Evolutionary conservation across 2,113 vertebrate species (phyloP), one percentile per base, ranked within the genome.

Genomic region (Eonycteris spelaea): DNA sequence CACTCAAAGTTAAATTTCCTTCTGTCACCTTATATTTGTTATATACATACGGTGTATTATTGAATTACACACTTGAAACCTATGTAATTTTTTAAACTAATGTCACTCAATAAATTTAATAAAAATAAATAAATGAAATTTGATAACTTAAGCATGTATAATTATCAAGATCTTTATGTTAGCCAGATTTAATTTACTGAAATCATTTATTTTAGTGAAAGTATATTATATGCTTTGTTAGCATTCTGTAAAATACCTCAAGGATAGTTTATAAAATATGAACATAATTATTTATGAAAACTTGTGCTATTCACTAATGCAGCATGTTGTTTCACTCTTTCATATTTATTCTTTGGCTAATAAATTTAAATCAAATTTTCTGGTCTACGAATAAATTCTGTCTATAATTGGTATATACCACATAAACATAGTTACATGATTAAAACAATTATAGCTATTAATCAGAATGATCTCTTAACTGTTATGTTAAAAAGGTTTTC

Each of bases 291-390:
- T 38, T 38, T 59, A 9, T 40, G 12, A 94, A 95, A 91, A 70
- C 6, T 1, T 79, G 51, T 51, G 51, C 51, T 51, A 51, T 51
- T 51, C 51, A 51, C 13, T 51, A 51, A 51, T 51, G 51, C 51
- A 51, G 51, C 51, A 51, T 16, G 51, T 51, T 77, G 86, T 78
- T 91, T 87, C 5, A 78, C 43, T 40, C 11, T 45, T 93, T 91
- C 4, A 14, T 77, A 84, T 77, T 90, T 93, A 79, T 74, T 68
- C 28, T 65, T 48, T 95, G 68, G 11, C 1, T 67, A 70, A 57
- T 82, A 89, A 75, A 68, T 63, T 86, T 35, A 63, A 92, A 95
- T 57, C 19, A 84, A n/a, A 33, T 75, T 94, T 92, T 22, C 63
- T 92, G 45, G 71, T 63, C 51, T 78, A 12, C 83, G 53, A 61